Conservation (phyloP, 1,140 invertebrate species). For the Marisa cornuarietis region DNA sequence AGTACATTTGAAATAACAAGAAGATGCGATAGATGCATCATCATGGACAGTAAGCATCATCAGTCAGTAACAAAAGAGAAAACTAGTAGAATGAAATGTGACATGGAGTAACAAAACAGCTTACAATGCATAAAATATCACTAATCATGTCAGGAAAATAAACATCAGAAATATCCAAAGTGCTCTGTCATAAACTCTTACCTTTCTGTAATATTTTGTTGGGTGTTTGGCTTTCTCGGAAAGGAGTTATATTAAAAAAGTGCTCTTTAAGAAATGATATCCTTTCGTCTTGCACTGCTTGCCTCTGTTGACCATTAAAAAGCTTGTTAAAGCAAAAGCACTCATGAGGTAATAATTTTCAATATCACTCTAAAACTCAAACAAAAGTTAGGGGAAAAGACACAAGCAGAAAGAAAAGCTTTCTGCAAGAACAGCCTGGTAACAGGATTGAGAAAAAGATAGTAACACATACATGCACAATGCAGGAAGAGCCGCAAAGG, state of each 20-base stretch:
- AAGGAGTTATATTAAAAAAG: slow-evolving; percentile 19
- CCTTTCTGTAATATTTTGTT: slow-evolving; percentile 2
- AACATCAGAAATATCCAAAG: not conserved
- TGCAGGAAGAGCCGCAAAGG: slow-evolving; percentile 5
- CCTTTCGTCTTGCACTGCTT: slow-evolving; percentile 18
- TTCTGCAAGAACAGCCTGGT: not conserved
- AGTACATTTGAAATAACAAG: not conserved
- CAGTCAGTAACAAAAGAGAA: not conserved
- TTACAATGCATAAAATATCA: not conserved
- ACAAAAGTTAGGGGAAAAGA: not conserved
- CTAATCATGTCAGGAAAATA: not conserved
- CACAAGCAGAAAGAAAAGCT: not conserved
- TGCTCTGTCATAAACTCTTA: not conserved
- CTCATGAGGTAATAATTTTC: not conserved
- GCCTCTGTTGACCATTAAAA: not conserved
- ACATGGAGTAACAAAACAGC: not conserved
- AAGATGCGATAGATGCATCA: not conserved
- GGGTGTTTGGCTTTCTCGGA: not conserved
- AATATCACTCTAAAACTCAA: not conserved
- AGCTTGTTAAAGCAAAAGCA: not conserved
- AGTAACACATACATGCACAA: not conserved
- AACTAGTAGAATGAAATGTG: not conserved
- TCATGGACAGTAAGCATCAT: not conserved
- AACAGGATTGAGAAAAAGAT: not conserved
- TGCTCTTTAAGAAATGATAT: slow-evolving; percentile 19